Evolutionary conservation across 2,888 invertebrate species (phyloP).

Genomic region (Morpho deidamia): DNA sequence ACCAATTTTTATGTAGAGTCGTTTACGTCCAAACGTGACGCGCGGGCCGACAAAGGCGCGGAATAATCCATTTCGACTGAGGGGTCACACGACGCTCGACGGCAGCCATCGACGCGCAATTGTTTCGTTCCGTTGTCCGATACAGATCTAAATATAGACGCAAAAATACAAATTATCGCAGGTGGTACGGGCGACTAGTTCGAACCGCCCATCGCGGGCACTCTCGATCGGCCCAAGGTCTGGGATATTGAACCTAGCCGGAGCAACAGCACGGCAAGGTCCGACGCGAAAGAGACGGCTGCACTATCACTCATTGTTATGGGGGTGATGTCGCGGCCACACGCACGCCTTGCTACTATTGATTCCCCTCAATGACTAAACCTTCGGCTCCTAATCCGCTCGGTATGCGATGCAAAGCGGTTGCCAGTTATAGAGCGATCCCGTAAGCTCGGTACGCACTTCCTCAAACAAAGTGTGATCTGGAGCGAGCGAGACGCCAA

Average conservation of each 20-base stretch:
- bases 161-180: conserved; percentile 56
- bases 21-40: conserved; percentile 62
- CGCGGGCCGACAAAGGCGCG: conserved; percentile 46
- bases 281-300: conserved; percentile 68
- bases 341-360: conserved; percentile 48
- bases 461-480: conserved; percentile 54
- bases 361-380: conserved; percentile 52
- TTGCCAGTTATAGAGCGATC: conserved; percentile 43
- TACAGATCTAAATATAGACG: conserved; percentile 54
- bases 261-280: conserved; percentile 66
- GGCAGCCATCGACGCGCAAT: conserved; percentile 19
- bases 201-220: conserved; percentile 49
- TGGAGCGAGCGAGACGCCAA: conserved; percentile 32
- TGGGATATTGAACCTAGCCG: conserved; percentile 76
- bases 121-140: conserved; percentile 38
- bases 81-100: conserved; percentile 6
- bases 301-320: conserved; percentile 74
- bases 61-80: conserved; percentile 49
- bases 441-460: conserved; percentile 55
- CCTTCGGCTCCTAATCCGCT: conserved; percentile 53
- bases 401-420: conserved; percentile 61
- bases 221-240: conserved; percentile 71
- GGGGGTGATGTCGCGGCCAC: conserved; percentile 69
- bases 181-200: conserved; percentile 66
- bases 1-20: conserved; percentile 55